A percentile compares a stretch with the other conserved stretches of the same genome.
Evolutionary conservation across 2,888 invertebrate genomes (phyloP).

Genomic region (Quadriops clusia): DNA sequence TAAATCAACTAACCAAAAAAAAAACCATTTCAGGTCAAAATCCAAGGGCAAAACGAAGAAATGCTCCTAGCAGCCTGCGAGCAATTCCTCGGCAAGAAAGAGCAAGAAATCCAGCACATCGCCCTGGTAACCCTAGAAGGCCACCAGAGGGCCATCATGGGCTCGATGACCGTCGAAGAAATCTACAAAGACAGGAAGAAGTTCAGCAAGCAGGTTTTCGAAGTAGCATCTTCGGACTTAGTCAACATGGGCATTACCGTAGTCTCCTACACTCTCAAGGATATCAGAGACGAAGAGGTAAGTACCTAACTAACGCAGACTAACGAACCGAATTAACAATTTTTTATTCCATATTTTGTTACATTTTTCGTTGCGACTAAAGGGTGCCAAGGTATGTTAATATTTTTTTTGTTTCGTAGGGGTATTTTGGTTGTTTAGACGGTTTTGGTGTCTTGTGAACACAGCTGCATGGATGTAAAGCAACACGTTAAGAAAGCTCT

Average conservation of each 20-base stretch:
- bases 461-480: no score
- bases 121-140: conserved; percentile 87
- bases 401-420: no score
- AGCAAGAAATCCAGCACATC: conserved; percentile 80
- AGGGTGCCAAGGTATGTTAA: conserved; percentile 53
- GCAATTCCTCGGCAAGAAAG: conserved; percentile 82
- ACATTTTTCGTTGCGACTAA: conserved; percentile 32
- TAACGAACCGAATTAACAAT: conserved; percentile 6
- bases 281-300: conserved; percentile 91
- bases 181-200: conserved; percentile 94
- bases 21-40: conserved; percentile 54
- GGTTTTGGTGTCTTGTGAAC: no score
- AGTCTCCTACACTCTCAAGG: conserved; percentile 88
- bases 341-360: conserved; percentile 17
- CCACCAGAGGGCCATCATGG: conserved; percentile 92
- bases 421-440: no score
- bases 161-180: conserved; percentile 93
- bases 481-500: no score
- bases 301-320: conserved; percentile 20
- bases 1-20: conserved; percentile 1
- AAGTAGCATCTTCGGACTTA: conserved; percentile 88
- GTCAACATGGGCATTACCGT: conserved; percentile 96
- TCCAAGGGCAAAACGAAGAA: conserved; percentile 80
- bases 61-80: conserved; percentile 87
- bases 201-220: conserved; percentile 89